Evolutionary conservation across 1,140 invertebrate species (phyloP).

Genomic region (Sminthurinus signatus): DNA sequence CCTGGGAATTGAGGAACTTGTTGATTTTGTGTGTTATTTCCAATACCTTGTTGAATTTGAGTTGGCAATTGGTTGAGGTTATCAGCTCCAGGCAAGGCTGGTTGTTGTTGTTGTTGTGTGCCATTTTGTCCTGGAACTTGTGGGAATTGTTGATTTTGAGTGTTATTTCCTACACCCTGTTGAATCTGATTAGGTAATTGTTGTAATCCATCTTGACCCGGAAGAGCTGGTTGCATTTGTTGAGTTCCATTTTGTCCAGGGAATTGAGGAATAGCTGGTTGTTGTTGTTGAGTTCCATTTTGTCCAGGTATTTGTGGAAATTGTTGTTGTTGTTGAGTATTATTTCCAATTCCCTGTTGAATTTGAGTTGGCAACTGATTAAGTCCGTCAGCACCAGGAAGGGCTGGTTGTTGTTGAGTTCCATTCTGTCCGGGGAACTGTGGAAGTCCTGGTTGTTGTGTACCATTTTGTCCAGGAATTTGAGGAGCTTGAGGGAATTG

Average conservation of each 20-base stretch:
- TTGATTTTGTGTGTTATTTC: no score
- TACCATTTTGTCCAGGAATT: constrained; percentile 1
- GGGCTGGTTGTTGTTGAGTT: neutral
- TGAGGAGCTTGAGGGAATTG: neutral
- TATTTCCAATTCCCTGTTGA: neutral
- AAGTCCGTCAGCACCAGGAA: neutral
- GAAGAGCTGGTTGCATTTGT: neutral
- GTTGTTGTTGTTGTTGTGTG: no score
- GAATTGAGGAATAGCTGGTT: constrained; percentile 5
- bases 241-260: constrained; percentile 2
- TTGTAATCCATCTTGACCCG: no score
- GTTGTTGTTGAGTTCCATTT: constrained; percentile 5
- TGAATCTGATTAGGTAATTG: neutral
- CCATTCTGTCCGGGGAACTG: no score
- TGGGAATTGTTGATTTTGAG: no score
- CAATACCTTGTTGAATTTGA: neutral
- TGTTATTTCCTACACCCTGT: neutral
- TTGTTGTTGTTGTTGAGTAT: neutral
- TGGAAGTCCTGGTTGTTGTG: neutral
- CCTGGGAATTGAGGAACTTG: constrained; percentile 17
- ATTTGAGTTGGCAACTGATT: constrained; percentile 1
- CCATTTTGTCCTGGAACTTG: neutral
- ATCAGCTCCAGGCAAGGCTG: no score
- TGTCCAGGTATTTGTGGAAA: constrained; percentile 3
- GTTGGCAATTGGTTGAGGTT: neutral